phyloP scores from a whole-genome alignment of 2,888 invertebrate species.

The Thelaira solivaga region DNA sequence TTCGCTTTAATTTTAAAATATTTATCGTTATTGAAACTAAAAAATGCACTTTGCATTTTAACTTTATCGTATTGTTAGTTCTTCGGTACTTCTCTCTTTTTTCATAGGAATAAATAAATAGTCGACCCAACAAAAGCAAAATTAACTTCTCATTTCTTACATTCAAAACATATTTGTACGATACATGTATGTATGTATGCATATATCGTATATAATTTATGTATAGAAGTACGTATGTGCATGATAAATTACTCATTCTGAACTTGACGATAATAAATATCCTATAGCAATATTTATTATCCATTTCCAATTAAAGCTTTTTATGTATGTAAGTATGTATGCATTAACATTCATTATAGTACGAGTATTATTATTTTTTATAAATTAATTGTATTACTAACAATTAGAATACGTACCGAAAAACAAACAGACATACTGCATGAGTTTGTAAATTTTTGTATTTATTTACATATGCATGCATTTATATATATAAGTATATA shows the following conservation, averaged over 20 bases:
- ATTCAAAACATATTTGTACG: no score
- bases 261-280: constrained; percentile 33
- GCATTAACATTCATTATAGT: neutral
- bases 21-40: no score
- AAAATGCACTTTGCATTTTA: constrained; percentile 24
- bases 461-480: no score
- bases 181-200: no score
- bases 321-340: constrained; percentile 10
- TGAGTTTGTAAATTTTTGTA: no score
- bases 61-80: neutral
- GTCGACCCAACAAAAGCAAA: neutral
- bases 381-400: constrained; percentile 32
- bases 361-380: constrained; percentile 8
- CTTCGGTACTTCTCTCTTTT: no score
- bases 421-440: no score
- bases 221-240: no score
- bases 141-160: neutral
- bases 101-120: neutral
- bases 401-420: constrained; percentile 35
- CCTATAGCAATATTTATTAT: no score
- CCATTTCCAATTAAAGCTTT: constrained; percentile 37
- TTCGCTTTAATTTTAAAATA: neutral
- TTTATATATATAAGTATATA: neutral
- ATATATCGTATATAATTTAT: no score
- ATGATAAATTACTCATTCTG: constrained; percentile 43